These are phyloP conservation scores for Elysia crispata DNA, from an alignment of 2,888 invertebrate genomes.

Conservation along the genomic window DNA sequence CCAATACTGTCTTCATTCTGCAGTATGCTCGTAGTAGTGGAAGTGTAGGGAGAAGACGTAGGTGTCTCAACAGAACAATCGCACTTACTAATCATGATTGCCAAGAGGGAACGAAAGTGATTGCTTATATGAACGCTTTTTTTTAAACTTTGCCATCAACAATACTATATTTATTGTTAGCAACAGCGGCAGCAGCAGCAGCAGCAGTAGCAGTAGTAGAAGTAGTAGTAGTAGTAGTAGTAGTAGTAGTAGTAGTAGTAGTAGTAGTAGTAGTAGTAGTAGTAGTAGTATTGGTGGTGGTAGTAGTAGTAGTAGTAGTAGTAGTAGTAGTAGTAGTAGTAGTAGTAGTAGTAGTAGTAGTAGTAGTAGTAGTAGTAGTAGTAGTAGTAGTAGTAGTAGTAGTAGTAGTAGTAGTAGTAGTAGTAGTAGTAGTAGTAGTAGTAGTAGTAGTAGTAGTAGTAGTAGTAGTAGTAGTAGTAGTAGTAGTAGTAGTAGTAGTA, in stretches of 20 bases:
- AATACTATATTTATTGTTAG: too few relatives aligned
- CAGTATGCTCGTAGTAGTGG: too few relatives aligned
- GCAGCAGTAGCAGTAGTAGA: slow-evolving; percentile 26
- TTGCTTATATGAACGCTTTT: too few relatives aligned
- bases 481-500: slow-evolving; percentile 24
- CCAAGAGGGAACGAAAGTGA: too few relatives aligned
- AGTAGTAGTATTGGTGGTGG: neutral
- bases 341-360: slow-evolving; percentile 2
- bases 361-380: neutral
- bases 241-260: slow-evolving; percentile 3
- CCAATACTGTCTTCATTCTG: too few relatives aligned
- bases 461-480: slow-evolving; percentile 27
- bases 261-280: slow-evolving; percentile 4
- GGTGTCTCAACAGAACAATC: too few relatives aligned
- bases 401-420: slow-evolving; percentile 24
- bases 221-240: slow-evolving; percentile 18
- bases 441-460: slow-evolving; percentile 18
- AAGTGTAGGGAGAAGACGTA: too few relatives aligned
- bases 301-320: slow-evolving; percentile 15
- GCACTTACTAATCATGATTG: too few relatives aligned
- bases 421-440: slow-evolving; percentile 31
- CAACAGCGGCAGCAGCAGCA: slow-evolving; percentile 14
- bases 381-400: slow-evolving; percentile 25
- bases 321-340: slow-evolving; percentile 21
- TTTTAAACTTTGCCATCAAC: too few relatives aligned